phyloP scores from a whole-genome alignment of 2,888 invertebrate genomes.

The Polyploca ridens region DNA sequence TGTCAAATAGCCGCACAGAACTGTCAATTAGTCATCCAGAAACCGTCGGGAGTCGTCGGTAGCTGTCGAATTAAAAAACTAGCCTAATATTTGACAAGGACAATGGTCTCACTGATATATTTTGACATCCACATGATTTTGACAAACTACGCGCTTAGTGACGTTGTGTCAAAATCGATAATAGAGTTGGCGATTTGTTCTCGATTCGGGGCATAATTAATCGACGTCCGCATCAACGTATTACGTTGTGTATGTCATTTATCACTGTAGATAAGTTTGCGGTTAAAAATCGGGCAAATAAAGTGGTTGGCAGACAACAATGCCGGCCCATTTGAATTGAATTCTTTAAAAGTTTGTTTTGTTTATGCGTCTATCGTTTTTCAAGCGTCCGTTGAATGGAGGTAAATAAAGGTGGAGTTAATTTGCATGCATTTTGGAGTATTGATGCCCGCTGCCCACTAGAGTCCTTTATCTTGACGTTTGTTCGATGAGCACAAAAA shows the following conservation, averaged over 20 bases:
- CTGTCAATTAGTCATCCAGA: slow-evolving; percentile 77
- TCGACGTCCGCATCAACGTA: slow-evolving; percentile 59
- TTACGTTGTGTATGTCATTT: slow-evolving; percentile 46
- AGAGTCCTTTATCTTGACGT: neutral
- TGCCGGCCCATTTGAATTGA: slow-evolving; percentile 76
- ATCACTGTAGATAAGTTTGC: slow-evolving; percentile 61
- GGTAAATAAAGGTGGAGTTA: slow-evolving; percentile 15
- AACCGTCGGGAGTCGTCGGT: slow-evolving; percentile 57
- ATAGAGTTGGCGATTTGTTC: slow-evolving; percentile 68
- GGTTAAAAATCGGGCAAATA: slow-evolving; percentile 64
- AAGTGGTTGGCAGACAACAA: slow-evolving; percentile 76
- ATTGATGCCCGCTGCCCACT: neutral
- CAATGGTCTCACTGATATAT: slow-evolving; percentile 58
- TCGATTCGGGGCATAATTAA: slow-evolving; percentile 56
- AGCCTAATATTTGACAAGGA: slow-evolving; percentile 40
- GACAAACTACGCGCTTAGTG: slow-evolving; percentile 68
- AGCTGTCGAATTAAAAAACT: slow-evolving; percentile 47
- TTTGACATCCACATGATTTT: slow-evolving; percentile 64
- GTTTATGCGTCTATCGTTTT: slow-evolving; percentile 62
- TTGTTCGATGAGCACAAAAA: neutral
- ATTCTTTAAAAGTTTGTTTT: slow-evolving; percentile 59
- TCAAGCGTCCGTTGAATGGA: slow-evolving; percentile 38
- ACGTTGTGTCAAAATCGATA: slow-evolving; percentile 69
- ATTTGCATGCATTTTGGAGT: slow-evolving; percentile 8
- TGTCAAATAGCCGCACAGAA: slow-evolving; percentile 71